These are phyloP conservation scores for Mythimna pallens DNA, from an alignment of 2,888 invertebrate genomes.

Conservation along the genomic window DNA sequence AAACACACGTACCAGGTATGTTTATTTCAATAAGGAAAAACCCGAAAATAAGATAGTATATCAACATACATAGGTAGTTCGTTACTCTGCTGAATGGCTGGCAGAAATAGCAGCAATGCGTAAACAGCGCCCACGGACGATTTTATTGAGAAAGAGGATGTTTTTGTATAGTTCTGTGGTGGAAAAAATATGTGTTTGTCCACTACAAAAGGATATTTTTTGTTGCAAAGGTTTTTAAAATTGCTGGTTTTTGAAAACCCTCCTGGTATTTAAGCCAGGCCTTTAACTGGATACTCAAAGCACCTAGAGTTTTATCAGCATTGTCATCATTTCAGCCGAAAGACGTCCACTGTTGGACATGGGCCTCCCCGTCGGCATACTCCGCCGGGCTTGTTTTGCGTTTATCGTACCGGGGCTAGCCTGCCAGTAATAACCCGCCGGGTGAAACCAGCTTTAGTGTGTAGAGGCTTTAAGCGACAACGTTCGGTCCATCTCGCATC, in stretches of 20 bases:
- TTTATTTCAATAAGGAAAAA: conserved; percentile 40
- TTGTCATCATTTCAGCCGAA: no score
- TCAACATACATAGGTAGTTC: conserved; percentile 1
- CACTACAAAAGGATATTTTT: neutral
- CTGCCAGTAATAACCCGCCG: no score
- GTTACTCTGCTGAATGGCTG: conserved; percentile 25
- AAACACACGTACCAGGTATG: conserved; percentile 17
- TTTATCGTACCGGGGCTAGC: no score
- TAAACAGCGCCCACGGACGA: conserved; percentile 57
- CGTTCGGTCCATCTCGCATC: no score
- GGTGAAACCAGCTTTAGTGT: no score
- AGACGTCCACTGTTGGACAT: no score
- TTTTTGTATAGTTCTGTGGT: conserved; percentile 5
- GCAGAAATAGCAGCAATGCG: conserved; percentile 54
- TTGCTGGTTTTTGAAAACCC: no score
- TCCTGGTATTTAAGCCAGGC: no score
- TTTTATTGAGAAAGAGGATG: conserved; percentile 53
- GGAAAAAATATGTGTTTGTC: conserved; percentile 27
- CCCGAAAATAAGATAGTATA: conserved; percentile 4
- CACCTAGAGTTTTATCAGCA: neutral
- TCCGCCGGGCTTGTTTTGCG: no score
- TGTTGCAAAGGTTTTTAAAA: neutral
- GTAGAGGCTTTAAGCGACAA: no score
- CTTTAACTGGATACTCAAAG: neutral
- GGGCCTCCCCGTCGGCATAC: no score